phyloP scores from a whole-genome alignment of 2,113 vertebrate genomes.

The Salvator merianae region DNA sequence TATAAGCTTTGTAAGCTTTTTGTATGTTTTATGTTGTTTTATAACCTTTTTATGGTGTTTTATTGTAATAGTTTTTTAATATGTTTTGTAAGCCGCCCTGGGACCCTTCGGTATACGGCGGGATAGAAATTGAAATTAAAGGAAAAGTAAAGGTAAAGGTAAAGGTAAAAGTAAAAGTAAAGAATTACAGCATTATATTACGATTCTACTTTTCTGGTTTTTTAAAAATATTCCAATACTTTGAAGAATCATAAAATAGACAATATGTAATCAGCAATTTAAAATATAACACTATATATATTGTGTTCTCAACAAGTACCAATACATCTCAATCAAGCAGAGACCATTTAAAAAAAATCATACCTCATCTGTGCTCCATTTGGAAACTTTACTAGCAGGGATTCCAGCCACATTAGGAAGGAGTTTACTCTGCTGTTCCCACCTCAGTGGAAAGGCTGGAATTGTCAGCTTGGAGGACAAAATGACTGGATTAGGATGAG shows the following conservation, averaged over 20 bases:
- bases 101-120: too few relatives aligned
- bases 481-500: conserved; percentile 80
- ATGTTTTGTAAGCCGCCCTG: too few relatives aligned
- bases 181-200: too few relatives aligned
- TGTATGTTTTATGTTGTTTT: too few relatives aligned
- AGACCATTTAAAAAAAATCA: neutral
- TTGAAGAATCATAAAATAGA: neutral
- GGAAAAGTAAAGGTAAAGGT: too few relatives aligned
- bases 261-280: neutral
- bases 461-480: conserved; percentile 80
- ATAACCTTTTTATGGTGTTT: too few relatives aligned
- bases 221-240: neutral
- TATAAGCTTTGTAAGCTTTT: too few relatives aligned
- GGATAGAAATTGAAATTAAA: too few relatives aligned
- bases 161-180: too few relatives aligned
- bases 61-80: too few relatives aligned
- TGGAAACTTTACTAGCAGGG: conserved; percentile 86
- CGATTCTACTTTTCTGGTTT: too few relatives aligned
- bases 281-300: neutral
- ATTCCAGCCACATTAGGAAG: conserved; percentile 87
- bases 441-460: conserved; percentile 81
- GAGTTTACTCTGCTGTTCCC: conserved; percentile 89
- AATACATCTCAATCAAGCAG: neutral
- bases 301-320: neutral
- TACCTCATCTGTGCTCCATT: conserved; percentile 87